Evolutionary conservation across 2,797 vertebrate genomes (phyloP).

Genomic region (Mareca penelope): DNA sequence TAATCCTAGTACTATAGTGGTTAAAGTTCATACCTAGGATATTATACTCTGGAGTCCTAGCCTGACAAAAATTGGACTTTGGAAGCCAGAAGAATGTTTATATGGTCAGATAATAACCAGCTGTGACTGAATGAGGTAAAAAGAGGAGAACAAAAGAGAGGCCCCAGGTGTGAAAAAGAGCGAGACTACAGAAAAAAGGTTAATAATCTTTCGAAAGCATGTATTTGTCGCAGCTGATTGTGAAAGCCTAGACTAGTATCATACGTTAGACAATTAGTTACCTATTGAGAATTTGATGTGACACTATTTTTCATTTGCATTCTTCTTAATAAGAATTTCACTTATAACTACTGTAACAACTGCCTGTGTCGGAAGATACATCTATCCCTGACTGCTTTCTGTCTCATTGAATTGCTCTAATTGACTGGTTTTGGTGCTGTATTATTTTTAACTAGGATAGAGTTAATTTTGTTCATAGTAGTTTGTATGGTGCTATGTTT

Average conservation of each 20-base stretch:
- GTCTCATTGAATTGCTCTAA: not conserved
- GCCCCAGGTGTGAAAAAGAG: not conserved
- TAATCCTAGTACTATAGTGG: not conserved
- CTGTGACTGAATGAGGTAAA: not conserved
- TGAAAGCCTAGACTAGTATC: not conserved
- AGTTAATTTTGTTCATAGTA: not conserved
- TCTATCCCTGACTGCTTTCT: not conserved
- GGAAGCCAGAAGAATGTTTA: not conserved
- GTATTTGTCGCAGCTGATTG: not conserved
- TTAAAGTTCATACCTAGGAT: not conserved
- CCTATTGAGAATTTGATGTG: not conserved
- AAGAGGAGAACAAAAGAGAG: not conserved
- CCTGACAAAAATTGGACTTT: not conserved
- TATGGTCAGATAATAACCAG: not conserved
- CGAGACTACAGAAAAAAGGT: not conserved
- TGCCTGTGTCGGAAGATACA: not conserved
- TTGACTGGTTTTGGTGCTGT: not conserved
- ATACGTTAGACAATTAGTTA: not conserved
- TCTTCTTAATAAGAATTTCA: not conserved
- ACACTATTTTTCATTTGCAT: not conserved
- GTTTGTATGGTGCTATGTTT: not conserved
- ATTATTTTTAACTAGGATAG: not conserved
- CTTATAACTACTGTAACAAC: not conserved
- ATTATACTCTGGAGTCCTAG: not conserved
- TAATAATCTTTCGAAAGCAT: not conserved